Evolutionary conservation across 2,797 vertebrate species (phyloP).

Genomic region (Acanthis flammea): DNA sequence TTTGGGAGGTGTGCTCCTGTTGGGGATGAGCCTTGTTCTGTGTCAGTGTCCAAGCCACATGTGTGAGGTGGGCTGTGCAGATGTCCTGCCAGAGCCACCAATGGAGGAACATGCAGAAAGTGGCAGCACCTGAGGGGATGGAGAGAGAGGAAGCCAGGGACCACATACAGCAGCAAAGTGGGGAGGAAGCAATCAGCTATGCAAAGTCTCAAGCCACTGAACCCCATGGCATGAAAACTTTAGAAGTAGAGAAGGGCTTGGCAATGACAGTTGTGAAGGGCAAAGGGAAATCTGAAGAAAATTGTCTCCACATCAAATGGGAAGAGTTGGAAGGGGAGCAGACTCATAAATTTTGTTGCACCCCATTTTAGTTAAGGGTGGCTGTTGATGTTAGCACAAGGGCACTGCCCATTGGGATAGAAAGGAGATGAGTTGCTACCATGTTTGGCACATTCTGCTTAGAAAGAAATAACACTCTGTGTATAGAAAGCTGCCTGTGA

Average conservation of each 20-base stretch:
- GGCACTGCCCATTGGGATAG: not conserved
- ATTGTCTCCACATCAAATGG: not conserved
- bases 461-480: not conserved
- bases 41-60: accelerated
- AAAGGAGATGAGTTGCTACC: not conserved
- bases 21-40: not conserved
- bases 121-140: not conserved
- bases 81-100: not conserved
- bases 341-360: accelerated
- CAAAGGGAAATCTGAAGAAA: not conserved
- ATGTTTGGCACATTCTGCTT: not conserved
- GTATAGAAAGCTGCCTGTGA: not conserved
- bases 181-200: not conserved
- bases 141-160: not conserved
- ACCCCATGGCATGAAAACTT: not conserved
- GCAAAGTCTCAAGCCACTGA: not conserved
- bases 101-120: not conserved
- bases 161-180: not conserved
- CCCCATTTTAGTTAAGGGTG: not conserved
- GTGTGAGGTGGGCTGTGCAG: not conserved
- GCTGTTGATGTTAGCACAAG: not conserved
- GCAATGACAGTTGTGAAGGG: not conserved
- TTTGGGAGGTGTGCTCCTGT: accelerated
- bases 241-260: not conserved
- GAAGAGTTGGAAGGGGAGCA: not conserved